phyloP scores from a whole-genome alignment of 2,113 vertebrate genomes.

The Zeus faber region DNA sequence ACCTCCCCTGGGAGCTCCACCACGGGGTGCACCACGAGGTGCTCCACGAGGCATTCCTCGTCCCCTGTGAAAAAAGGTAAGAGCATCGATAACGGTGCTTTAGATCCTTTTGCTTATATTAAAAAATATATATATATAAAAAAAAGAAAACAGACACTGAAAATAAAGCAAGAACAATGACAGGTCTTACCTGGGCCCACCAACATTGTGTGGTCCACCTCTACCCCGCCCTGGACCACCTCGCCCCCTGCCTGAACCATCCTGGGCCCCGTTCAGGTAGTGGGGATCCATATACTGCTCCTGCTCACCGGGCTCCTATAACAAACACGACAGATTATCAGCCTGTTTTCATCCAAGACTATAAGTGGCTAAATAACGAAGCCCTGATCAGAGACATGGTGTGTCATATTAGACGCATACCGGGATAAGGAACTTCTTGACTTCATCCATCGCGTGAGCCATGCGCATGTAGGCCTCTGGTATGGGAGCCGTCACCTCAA shows the following conservation, averaged over 20 bases:
- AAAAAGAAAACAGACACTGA: not conserved
- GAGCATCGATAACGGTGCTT: no score
- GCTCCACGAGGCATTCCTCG: slow-evolving; percentile 86
- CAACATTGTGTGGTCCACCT: slow-evolving; percentile 84
- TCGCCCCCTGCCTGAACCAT: slow-evolving; percentile 79
- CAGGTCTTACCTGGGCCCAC: slow-evolving; percentile 79
- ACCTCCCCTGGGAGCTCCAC: slow-evolving; percentile 83
- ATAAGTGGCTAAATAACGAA: no score
- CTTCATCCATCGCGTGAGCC: slow-evolving; percentile 97
- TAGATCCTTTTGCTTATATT: no score
- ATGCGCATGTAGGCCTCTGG: slow-evolving; percentile 94
- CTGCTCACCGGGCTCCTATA: slow-evolving; percentile 86
- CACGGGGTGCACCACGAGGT: slow-evolving; percentile 81
- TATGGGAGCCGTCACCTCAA: slow-evolving; percentile 93
- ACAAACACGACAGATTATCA: not conserved
- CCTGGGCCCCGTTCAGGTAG: slow-evolving; percentile 90
- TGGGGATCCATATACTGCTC: slow-evolving; percentile 92
- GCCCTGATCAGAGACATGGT: no score
- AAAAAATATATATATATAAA: no score
- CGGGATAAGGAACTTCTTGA: slow-evolving; percentile 96
- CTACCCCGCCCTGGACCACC: slow-evolving; percentile 85
- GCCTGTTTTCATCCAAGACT: no score
- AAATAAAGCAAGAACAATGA: not conserved
- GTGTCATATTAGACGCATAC: slow-evolving; percentile 60
- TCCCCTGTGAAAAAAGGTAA: slow-evolving; percentile 80